These are phyloP conservation scores for Nephrotoma appendiculata DNA, from an alignment of 2,888 invertebrate species.

Conservation along the genomic window DNA sequence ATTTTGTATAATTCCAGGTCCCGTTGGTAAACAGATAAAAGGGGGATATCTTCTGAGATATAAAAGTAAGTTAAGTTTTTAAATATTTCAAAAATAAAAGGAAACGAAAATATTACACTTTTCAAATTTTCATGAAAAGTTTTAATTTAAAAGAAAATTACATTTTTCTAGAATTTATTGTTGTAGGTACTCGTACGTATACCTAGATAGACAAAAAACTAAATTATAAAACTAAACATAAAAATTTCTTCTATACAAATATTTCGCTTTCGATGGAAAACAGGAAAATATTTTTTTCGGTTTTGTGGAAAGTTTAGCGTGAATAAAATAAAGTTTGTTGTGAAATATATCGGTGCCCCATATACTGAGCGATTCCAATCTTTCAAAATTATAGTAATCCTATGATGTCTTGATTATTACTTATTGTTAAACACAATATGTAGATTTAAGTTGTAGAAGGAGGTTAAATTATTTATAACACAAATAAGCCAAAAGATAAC, in stretches of 20 bases:
- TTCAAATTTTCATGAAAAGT: not conserved
- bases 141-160: not conserved
- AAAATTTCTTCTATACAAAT: not conserved
- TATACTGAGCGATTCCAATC: no score
- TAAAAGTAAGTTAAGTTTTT: constrained; percentile 46
- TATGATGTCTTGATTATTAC: no score
- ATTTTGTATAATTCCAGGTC: constrained; percentile 35
- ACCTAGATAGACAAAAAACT: not conserved
- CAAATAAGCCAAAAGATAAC: no score
- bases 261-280: not conserved
- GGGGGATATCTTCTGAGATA: constrained; percentile 61
- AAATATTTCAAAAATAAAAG: constrained; percentile 1
- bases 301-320: no score
- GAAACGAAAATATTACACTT: not conserved
- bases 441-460: no score
- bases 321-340: no score
- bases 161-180: not conserved
- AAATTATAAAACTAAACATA: not conserved
- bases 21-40: constrained; percentile 54
- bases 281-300: not conserved
- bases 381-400: no score
- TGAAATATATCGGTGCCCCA: no score
- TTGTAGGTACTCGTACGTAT: no score
- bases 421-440: no score
- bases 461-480: no score